These are phyloP conservation scores for Reinhardtius hippoglossoides DNA, from an alignment of 2,113 vertebrate species.

Conservation along the genomic window DNA sequence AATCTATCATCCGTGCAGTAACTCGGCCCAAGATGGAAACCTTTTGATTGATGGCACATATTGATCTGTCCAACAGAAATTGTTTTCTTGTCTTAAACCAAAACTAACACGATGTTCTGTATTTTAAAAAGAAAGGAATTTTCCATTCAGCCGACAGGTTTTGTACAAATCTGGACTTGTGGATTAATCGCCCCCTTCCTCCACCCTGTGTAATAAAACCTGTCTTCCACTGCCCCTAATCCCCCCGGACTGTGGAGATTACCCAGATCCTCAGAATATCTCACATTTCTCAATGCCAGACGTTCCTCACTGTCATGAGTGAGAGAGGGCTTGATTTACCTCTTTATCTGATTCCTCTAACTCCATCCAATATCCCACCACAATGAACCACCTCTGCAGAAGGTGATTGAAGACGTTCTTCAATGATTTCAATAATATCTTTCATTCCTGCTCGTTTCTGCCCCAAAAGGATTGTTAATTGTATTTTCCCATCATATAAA, in stretches of 20 bases:
- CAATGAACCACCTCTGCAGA: neutral
- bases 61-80: neutral
- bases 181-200: conserved; percentile 54
- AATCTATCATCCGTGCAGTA: neutral
- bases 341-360: neutral
- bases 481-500: no score
- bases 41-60: conserved; percentile 14
- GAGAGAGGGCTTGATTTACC: neutral
- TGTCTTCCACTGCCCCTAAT: conserved; percentile 74
- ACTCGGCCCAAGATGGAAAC: neutral
- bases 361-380: neutral
- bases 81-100: neutral
- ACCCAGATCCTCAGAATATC: conserved; percentile 65
- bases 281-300: conserved; percentile 51
- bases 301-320: conserved; percentile 17
- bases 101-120: neutral
- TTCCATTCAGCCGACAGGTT: conserved; percentile 47
- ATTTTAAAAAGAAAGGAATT: neutral
- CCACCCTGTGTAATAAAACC: conserved; percentile 63
- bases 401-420: no score
- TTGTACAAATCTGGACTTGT: conserved; percentile 63
- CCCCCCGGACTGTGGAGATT: conserved; percentile 74
- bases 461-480: no score
- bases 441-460: no score
- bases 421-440: no score